A percentile compares a stretch with the other conserved stretches of the same genome.
phyloP scores from a whole-genome alignment of 2,113 vertebrate genomes.

The Hemiscyllium ocellatum region DNA sequence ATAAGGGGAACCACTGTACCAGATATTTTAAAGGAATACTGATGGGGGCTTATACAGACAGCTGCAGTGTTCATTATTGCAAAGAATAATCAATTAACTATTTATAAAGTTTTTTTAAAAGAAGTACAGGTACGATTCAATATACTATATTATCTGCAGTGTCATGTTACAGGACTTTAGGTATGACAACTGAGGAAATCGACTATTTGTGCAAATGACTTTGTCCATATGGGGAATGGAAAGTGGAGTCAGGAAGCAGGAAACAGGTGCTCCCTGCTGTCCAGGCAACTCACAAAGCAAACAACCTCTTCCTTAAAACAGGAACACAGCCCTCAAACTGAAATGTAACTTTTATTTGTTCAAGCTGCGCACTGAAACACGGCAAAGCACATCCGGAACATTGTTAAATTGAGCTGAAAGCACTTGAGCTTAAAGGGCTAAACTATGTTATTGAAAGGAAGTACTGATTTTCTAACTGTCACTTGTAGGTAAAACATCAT shows the following conservation, averaged over 20 bases:
- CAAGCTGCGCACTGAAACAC: not conserved
- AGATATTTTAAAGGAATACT: no score
- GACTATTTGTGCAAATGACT: not conserved
- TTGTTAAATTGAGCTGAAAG: constrained; percentile 18
- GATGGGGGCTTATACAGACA: not conserved
- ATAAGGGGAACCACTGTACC: not conserved
- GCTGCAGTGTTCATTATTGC: not conserved
- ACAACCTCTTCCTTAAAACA: constrained; percentile 11
- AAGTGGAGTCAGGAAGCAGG: constrained; percentile 31
- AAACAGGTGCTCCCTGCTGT: constrained; percentile 16
- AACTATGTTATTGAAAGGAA: constrained; percentile 4
- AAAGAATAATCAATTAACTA: not conserved
- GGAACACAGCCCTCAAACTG: not conserved
- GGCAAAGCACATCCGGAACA: not conserved
- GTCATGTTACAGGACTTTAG: not conserved
- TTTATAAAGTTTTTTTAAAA: not conserved
- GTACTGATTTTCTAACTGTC: not conserved
- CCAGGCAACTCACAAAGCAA: constrained; percentile 14
- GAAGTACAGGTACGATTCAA: not conserved
- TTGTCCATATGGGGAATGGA: constrained; percentile 1
- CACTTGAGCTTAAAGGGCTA: not conserved
- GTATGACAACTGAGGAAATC: not conserved
- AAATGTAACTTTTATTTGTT: not conserved
- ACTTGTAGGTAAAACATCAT: not conserved
- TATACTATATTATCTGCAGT: not conserved